Evolutionary conservation across 2,888 invertebrate species (phyloP), one percentile per base, ranked within the genome.

Genomic region (Papilio gigon): DNA sequence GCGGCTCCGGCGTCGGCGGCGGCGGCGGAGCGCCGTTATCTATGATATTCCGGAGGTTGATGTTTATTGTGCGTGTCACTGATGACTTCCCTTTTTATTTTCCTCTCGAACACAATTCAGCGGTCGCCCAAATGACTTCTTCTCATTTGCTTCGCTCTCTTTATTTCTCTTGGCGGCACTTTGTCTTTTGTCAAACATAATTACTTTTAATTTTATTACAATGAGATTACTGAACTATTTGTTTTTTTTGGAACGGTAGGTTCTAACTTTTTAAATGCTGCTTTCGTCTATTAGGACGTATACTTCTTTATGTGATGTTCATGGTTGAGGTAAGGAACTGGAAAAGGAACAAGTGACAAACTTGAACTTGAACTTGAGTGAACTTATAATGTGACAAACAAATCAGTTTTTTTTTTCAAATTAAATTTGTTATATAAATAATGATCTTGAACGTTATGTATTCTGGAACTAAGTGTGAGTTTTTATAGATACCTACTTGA

Each of bases 21-120:
- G 35, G 47, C 47, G 20, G 47, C 47, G 47, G 47, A 80, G 82
- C 83, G 88, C 87, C 85, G 89, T 92, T 92, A 90, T 92, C 91
- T 92, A 92, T 92, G 92, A 92, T 92, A 92, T 92, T 92, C 90
- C 91, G 90, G 92, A 90, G 92, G 91, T 91, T 92, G 92, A 92
- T 92, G 91, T 92, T 92, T 90, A 92, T 92, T 92, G 92, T 92
- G 92, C 92, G 92, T 92, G 92, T 91, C 92, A 92, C 91, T 92
- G 91, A 91, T 91, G 90, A 89, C 87, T 90, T 90, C 90, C 89
- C 85, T 91, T 90, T 89, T 91, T 91, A 90, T 91, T 91, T 88
- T 90, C 89, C 91, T 89, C 92, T 90, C 90, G 90, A 92, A 92
- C 86, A 91, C 91, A 89, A 91, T 92, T 91, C 89, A 87, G 90